Evolutionary conservation across 2,888 invertebrate species (phyloP), one percentile per base, ranked within the genome.

Genomic region (Acleris holmiana): DNA sequence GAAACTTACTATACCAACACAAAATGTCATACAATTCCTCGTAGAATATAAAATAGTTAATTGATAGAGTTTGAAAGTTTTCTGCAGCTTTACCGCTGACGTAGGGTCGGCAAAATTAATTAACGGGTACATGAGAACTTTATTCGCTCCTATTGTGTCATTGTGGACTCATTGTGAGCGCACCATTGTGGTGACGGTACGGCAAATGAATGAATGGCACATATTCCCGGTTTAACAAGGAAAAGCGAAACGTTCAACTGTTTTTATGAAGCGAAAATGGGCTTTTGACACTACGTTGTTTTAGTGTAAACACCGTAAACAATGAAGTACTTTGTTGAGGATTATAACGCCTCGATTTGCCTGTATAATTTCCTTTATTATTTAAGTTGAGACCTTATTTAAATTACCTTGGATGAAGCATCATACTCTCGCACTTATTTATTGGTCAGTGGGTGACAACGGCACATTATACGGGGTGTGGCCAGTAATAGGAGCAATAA

Each of bases 71-170:
- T n/a, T 35, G 25, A 0, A 53, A 35, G 10, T 35, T 3, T 35
- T 15, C 29, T 17, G 4, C 19, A 19, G 17, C 7, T 53, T 21
- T 35, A 19, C 53, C 19, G 15, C 15, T 21, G 18, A 18, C 50
- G n/a, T 40, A 19, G 19, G 53, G 23, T 49, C 49, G 15, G 59
- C 78, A 78, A 80, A 35, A 84, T 85, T 87, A 85, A 88, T 88
- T 86, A 84, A 82, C 79, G 81, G 71, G 75, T 75, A 83, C 81
- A 80, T 75, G 77, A 76, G 73, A 77, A 79, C 81, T 80, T 80
- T 80, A 76, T 80, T 74, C 77, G 73, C 76, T 79, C 76, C 76
- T 77, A 82, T 86, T 87, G 85, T 84, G 77, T 70, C 74, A 83
- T 83, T 83, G 80, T 84, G 76, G 55, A 19, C 17, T 25, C 49